Evolutionary conservation across 2,113 vertebrate species (phyloP), one percentile per base, ranked within the genome.

Genomic region (Albula glossodonta): DNA sequence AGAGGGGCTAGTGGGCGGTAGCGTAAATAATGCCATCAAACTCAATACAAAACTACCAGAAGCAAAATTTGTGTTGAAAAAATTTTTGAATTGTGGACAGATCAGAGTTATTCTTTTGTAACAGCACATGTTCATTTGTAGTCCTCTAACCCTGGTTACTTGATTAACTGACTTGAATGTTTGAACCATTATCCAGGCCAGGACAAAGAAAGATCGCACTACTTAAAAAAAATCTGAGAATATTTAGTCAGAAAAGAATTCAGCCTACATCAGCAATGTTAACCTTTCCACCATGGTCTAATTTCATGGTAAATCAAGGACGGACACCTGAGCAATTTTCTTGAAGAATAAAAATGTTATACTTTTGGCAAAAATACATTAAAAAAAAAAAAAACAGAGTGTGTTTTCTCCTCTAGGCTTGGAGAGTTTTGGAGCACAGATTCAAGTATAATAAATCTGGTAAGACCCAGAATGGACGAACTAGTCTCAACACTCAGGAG

Each of bases 401-500:
- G 7, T 12, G 3, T 56, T 56, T 66, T 78, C 77, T 70, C 83
- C 74, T 83, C 74, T 51, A 41, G n/a, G 70, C 31, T 9, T 8
- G 74, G 8, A 77, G 74, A 78, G 70, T 74, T 82, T 82, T 2
- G 86, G 83, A 51, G 10, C 56, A 41, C 63, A 83, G 12, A 63
- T 56, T 85, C 81, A 80, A 56, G 48, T 80, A 81, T 19, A 50
- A 49, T 10, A 50, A 48, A 1, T 56, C 10, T 53, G 5, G 1
- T 5, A 12, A 85, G 57, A 9, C 31, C 6, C 3, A 85, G 78
- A 89, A 86, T 89, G 79, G 89, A 88, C 31, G 50, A 90, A 92
- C 91, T 78, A 85, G 91, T 93, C 87, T 90, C 90, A 89, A 90
- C 86, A 90, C 81, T n/a, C 12, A 57, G 63, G 22, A 84, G 31